Evolutionary conservation across 2,113 vertebrate genomes (phyloP).

Genomic region (Sinosuthora webbiana): DNA sequence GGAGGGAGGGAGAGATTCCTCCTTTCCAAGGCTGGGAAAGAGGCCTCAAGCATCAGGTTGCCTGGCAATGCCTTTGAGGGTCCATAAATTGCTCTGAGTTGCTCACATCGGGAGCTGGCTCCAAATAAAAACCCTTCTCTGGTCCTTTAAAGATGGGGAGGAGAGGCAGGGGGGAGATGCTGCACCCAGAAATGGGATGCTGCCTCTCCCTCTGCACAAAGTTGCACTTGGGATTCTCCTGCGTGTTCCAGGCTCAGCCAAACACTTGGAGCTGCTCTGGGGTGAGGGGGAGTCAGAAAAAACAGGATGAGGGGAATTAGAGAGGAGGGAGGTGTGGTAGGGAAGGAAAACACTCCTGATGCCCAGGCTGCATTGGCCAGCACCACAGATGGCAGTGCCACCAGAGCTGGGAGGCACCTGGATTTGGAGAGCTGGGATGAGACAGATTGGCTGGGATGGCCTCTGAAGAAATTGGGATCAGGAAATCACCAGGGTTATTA

Average conservation of each 20-base stretch:
- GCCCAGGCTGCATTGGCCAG: neutral
- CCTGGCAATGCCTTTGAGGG: constrained; percentile 10
- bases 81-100: neutral
- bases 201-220: neutral
- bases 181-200: neutral
- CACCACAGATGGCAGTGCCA: neutral
- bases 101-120: neutral
- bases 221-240: neutral
- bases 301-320: neutral
- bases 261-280: neutral
- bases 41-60: neutral
- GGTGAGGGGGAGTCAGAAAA: fast-evolving
- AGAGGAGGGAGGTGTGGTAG: neutral
- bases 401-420: neutral
- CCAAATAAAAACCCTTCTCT: neutral
- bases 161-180: neutral
- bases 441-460: neutral
- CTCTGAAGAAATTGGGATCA: neutral
- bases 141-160: neutral
- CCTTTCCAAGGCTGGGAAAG: neutral
- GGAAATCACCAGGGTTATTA: neutral
- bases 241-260: neutral
- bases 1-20: neutral
- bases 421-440: neutral
- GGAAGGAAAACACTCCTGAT: neutral